Evolutionary conservation across 2,113 vertebrate genomes (phyloP), one percentile per base, ranked within the genome.

Genomic region (Brevimyrus niger): DNA sequence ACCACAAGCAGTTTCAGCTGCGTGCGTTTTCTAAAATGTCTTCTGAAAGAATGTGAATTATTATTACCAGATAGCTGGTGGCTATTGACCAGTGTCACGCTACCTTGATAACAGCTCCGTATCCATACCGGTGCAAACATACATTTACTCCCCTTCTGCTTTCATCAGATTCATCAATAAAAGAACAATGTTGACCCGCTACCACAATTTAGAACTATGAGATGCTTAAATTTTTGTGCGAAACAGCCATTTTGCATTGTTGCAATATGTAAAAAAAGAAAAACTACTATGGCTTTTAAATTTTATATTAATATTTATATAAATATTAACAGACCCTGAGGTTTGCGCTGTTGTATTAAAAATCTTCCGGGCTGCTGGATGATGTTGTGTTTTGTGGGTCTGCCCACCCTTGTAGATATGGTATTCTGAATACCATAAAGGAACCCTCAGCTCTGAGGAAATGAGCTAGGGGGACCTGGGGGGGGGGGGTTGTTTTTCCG

Each of bases 341-440:
- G 65, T 80, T 82, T 82, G n/a, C 5, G n/a, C 42, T 88, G 44
- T 86, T 65, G 42, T 13, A 58, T 89, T 89, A 50, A 50, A 73
- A 47, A 89, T 21, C 89, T 86, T 23, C 19, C 35, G 10, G 42
- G 58, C 91, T 92, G 91, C 90, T 87, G 86, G 44, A 90, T 89
- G 10, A 86, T 73, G 51, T 90, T 88, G 46, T 76, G 19, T 90
- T 85, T 47, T 80, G 47, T 83, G 44, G 48, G 61, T 10, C 50
- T 3, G 69, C 69, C 73, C 73, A 17, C 31, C 73, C 69, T 17
- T 76, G 35, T 42, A 80, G 35, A 42, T 76, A 86, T 31, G 90
- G 46, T 91, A 1, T 46, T 86, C 58, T 86, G 51, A 92, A 82
- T 42, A 48, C 87, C 73, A 19, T 38, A 42, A 42, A 2, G 35